Conservation (phyloP, 2,113 vertebrate species). For the Aramus guarauna region DNA sequence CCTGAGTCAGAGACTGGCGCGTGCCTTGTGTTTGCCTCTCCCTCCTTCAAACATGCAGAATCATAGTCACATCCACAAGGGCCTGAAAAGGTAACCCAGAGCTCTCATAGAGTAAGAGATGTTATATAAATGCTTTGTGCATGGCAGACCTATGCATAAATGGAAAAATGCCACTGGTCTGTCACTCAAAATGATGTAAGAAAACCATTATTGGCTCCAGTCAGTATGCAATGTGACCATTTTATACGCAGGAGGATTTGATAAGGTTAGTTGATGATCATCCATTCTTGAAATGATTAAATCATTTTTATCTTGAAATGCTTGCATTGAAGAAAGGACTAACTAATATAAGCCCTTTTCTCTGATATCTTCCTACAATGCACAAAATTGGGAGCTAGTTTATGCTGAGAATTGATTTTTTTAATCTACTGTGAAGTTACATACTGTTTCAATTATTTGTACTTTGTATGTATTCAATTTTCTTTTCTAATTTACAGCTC, state of each 20-base stretch:
- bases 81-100: neutral
- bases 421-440: neutral
- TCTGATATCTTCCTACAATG: neutral
- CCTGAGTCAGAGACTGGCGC: neutral
- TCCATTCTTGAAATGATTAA: neutral
- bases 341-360: neutral
- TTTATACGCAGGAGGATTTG: neutral
- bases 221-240: neutral
- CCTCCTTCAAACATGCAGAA: neutral
- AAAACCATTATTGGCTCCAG: neutral
- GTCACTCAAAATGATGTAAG: neutral
- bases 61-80: neutral
- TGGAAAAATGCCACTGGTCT: neutral
- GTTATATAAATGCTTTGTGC: neutral
- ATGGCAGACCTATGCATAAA: neutral
- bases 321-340: neutral
- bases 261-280: neutral
- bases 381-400: neutral
- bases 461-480: neutral
- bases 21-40: neutral
- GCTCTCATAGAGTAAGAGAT: neutral
- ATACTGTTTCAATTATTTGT: neutral
- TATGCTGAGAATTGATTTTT: neutral
- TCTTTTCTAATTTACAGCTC: conserved; percentile 23
- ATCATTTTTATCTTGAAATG: neutral